Conservation (phyloP, 2,113 vertebrate genomes). For the Bubalus kerabau region DNA sequence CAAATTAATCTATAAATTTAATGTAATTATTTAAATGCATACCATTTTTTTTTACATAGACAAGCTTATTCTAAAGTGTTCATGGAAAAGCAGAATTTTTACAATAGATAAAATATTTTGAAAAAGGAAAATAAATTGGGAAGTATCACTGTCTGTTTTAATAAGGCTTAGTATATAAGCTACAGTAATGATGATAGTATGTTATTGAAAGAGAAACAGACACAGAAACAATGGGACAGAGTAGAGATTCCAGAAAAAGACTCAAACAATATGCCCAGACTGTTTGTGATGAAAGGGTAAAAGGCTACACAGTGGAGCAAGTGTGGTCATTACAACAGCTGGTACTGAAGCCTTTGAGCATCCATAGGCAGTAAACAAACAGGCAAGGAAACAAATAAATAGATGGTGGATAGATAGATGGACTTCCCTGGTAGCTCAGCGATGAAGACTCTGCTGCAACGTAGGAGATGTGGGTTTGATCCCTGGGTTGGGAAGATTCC, state of each 20-base stretch:
- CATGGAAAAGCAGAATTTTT: neutral
- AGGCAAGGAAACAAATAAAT: neutral
- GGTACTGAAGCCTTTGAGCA: neutral
- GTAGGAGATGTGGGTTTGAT: neutral
- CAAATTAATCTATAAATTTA: neutral
- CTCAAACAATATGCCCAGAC: neutral
- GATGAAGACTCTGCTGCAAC: neutral
- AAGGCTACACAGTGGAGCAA: neutral
- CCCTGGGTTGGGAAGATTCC: neutral
- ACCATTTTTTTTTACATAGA: neutral
- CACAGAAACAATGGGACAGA: neutral
- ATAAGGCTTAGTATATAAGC: neutral
- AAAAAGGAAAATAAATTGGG: neutral
- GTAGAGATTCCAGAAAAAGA: neutral
- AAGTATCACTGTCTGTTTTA: neutral
- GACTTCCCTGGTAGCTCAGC: neutral
- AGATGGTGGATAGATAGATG: neutral
- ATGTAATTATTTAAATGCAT: neutral
- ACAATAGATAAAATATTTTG: neutral
- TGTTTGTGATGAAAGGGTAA: neutral
- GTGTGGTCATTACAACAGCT: neutral
- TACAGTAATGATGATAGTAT: neutral
- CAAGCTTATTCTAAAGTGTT: neutral
- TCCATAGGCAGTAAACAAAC: neutral
- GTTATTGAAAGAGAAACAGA: neutral